Conservation (phyloP, 2,797 vertebrate genomes). For the Leuciscus waleckii region DNA sequence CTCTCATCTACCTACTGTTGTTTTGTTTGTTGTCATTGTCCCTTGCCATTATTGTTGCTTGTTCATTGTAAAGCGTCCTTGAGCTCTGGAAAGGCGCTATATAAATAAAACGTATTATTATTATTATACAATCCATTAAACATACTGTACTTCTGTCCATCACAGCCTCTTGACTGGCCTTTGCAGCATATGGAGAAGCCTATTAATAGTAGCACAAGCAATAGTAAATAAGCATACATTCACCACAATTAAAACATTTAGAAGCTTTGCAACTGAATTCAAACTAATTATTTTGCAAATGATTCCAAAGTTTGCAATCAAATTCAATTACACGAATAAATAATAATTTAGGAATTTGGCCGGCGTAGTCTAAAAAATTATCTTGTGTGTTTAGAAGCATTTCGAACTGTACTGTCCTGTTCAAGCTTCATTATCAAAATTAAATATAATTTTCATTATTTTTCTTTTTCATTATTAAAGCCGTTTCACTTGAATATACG, state of each 20-base stretch:
- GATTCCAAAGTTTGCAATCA: neutral
- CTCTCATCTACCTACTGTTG: too few species aligned
- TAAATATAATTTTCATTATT: too few species aligned
- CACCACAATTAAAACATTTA: neutral
- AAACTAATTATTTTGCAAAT: neutral
- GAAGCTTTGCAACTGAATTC: neutral
- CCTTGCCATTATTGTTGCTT: too few species aligned
- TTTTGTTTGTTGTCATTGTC: too few species aligned
- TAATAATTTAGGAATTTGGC: neutral
- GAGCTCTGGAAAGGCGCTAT: too few species aligned
- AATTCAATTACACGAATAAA: neutral
- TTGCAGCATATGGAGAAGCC: neutral
- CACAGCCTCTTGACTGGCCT: neutral
- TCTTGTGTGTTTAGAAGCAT: neutral
- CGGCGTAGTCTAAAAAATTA: neutral
- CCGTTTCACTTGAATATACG: too few species aligned
- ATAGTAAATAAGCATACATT: neutral
- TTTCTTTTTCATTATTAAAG: too few species aligned
- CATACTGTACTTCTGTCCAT: neutral
- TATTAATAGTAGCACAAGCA: neutral
- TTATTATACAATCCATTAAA: neutral
- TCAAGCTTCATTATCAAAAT: neutral
- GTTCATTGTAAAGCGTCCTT: too few species aligned
- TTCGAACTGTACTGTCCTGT: neutral
- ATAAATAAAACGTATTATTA: too few species aligned